Evolutionary conservation across 2,888 invertebrate genomes (phyloP).

Genomic region (Drosophila formosana): DNA sequence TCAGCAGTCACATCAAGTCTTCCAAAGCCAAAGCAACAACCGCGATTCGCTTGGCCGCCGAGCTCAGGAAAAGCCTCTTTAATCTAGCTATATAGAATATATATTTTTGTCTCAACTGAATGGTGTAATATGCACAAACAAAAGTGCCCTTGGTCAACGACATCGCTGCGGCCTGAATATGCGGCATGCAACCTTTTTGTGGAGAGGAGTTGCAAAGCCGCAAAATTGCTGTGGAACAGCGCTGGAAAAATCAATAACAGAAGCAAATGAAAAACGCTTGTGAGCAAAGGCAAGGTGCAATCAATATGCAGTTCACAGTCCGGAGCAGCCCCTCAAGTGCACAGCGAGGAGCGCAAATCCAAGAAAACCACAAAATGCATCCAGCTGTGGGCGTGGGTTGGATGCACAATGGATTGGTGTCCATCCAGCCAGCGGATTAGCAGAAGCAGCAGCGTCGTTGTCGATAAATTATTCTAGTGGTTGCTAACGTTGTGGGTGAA

Average conservation of each 20-base stretch:
- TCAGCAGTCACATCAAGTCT: conserved; percentile 82
- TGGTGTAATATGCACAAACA: conserved; percentile 17
- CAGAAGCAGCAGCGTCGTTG: conserved; percentile 19
- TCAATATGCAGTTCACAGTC: conserved; percentile 32
- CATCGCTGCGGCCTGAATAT: conserved; percentile 9
- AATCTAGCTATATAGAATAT: conserved; percentile 32
- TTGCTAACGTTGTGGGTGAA: conserved; percentile 48
- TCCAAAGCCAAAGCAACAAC: conserved; percentile 73
- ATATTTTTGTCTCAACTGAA: conserved; percentile 15
- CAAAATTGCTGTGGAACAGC: not conserved
- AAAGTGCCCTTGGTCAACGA: conserved; percentile 27
- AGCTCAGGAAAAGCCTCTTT: conserved; percentile 52
- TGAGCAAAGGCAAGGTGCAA: conserved; percentile 28
- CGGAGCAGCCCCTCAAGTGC: conserved; percentile 63
- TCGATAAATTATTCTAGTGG: conserved; percentile 53
- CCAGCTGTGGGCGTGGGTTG: conserved; percentile 33
- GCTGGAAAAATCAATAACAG: conserved; percentile 70
- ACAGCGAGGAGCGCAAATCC: conserved; percentile 15
- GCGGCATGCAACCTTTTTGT: not conserved
- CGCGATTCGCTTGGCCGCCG: conserved; percentile 37
- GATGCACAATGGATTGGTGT: conserved; percentile 18
- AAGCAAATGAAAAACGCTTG: conserved; percentile 22
- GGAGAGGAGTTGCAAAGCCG: not conserved
- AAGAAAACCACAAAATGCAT: conserved; percentile 37
- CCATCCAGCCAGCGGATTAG: conserved; percentile 48